These are phyloP conservation scores for Psix sp. DNA, from an alignment of 1,140 invertebrate genomes.

Conservation along the genomic window DNA sequence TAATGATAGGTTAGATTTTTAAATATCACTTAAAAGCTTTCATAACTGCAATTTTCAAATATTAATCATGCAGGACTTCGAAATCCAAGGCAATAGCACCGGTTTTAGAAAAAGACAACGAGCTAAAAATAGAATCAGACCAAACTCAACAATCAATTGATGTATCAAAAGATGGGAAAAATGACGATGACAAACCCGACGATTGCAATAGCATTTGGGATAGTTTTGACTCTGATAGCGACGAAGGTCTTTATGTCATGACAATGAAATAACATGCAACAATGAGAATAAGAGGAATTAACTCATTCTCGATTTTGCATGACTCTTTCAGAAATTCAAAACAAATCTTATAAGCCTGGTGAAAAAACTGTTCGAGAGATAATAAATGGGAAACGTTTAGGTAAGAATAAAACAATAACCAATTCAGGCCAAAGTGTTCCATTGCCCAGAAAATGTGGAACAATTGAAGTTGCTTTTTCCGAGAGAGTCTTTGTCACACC, in stretches of 20 bases:
- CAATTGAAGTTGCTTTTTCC: constrained; percentile 85
- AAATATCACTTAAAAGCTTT: too few relatives aligned
- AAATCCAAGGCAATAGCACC: too few relatives aligned
- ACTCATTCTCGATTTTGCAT: not conserved
- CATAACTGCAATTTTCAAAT: too few relatives aligned
- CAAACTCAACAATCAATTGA: not conserved
- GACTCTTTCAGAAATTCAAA: constrained; percentile 31
- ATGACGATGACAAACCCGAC: constrained; percentile 6
- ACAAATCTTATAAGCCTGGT: constrained; percentile 29
- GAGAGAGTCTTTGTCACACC: constrained; percentile 89
- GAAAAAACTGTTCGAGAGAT: constrained; percentile 60
- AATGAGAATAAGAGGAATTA: too few relatives aligned
- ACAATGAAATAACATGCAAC: not conserved
- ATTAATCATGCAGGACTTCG: too few relatives aligned
- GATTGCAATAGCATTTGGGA: constrained; percentile 35
- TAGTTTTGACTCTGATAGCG: constrained; percentile 56
- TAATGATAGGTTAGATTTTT: too few relatives aligned
- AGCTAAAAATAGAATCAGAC: not conserved
- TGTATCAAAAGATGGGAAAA: not conserved
- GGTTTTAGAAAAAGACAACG: too few relatives aligned
- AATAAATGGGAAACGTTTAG: constrained; percentile 46
- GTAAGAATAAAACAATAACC: constrained; percentile 51
- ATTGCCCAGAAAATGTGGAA: constrained; percentile 78
- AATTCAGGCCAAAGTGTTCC: constrained; percentile 73
- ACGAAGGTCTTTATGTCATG: constrained; percentile 9